Conservation (phyloP, 1,140 invertebrate genomes). For the Hydropsyche tenuis region DNA sequence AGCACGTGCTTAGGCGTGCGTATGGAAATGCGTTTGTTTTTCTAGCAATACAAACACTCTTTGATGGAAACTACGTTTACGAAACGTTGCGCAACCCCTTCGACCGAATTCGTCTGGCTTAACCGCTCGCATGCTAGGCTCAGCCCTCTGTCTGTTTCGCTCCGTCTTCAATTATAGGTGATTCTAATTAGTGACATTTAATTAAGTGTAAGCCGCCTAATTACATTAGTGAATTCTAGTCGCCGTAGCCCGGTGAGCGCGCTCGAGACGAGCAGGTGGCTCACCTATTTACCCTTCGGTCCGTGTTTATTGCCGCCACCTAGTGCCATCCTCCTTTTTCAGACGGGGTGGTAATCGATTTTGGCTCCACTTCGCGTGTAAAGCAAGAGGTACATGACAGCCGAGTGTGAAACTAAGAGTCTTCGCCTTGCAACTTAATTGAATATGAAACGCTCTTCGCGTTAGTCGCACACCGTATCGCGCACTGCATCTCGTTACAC, state of each 20-base stretch:
- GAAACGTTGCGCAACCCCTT: no score
- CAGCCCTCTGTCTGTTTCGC: constrained; percentile 32
- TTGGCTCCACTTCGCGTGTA: constrained; percentile 21
- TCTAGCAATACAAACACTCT: no score
- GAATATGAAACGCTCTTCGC: constrained; percentile 13
- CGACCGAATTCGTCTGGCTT: background rate
- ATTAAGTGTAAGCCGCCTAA: constrained; percentile 50
- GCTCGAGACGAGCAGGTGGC: constrained; percentile 17
- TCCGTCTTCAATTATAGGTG: constrained; percentile 43
- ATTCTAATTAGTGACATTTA: constrained; percentile 51
- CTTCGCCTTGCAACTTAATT: constrained; percentile 25
- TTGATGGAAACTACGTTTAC: background rate
- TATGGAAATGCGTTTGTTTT: no score
- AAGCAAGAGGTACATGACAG: background rate
- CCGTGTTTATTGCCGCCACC: constrained; percentile 47
- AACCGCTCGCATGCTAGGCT: constrained; percentile 16
- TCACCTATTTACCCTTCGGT: constrained; percentile 22
- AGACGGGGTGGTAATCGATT: constrained; percentile 41
- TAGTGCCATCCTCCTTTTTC: constrained; percentile 7
- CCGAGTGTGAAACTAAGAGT: constrained; percentile 27
- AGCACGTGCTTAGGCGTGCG: no score
- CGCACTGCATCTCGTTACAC: no score
- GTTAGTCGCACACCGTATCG: no score
- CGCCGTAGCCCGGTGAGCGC: background rate
- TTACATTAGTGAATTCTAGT: constrained; percentile 47